Base-by-base conservation (phyloP, 2,113 vertebrate species). In the Passer montanus region DNA sequence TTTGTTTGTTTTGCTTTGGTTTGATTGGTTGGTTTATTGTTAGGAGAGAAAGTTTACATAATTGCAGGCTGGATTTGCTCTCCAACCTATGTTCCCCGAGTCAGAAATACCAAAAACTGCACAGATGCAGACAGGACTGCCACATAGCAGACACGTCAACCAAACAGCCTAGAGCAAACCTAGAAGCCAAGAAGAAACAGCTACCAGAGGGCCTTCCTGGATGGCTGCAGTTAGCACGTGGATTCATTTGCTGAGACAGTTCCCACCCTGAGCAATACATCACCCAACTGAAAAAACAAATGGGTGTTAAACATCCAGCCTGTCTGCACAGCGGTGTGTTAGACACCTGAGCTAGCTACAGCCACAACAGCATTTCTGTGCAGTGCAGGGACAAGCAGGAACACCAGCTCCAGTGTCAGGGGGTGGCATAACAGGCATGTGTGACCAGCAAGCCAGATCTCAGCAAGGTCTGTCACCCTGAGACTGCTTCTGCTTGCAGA, bases 371-470 rank as follows among this genome's bases (percentile, higher is more conserved):
- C 24, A 37, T 16, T 22, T 58, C 67, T 22, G 8, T 28, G 39
- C 62, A 44, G 62, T 8, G 28, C 63, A 53, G 31, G 15, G 12
- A 19, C 62, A 33, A 26, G 47, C 28, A 83, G 72, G 49, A 91
- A 58, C 0, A 3, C 24, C 23, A 70, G 23, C 16, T 79, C 37
- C 66, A 49, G 41, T 27, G 17, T 37, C 43, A 30, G 5, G 16
- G 62, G 23, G 27, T 15, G 37, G 11, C 30, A 52, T 8, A 24
- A 23, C 0, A 56, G 23, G 15, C 8, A n/a, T 0, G 2, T 68
- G 26, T 44, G 55, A 46, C 27, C 46, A 58, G 43, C 35, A 41
- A 66, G 46, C 7, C 60, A 82, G 35, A n/a, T 26, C 33, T 66
- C n/a, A 78, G 55, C 20, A 55, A 52, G 46, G 12, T 33, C 66